Evolutionary conservation across 2,113 vertebrate species (phyloP), one percentile per base, ranked within the genome.

Genomic region (Rhadina sibilatrix): DNA sequence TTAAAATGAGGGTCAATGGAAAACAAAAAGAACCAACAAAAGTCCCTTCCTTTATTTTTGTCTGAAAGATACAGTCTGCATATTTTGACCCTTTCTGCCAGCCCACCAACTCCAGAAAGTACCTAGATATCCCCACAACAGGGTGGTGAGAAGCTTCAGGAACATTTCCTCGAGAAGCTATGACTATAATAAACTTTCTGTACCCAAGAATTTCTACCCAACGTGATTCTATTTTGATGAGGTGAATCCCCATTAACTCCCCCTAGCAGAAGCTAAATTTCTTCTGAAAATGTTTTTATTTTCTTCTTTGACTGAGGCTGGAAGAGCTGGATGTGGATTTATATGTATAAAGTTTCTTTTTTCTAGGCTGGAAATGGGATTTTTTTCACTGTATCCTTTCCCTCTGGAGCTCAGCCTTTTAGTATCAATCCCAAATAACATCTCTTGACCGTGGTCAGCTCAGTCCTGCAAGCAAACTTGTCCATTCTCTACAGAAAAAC

Each of bases 1-100:
- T 82, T 84, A 92, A 92, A 87, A 79, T 1, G 11, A 94, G 65
- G 13, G n/a, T 83, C 49, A 71, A 23, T 72, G 46, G 33, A 90
- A 96, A 93, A 68, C 52, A 74, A 83, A 93, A 87, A 85, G 70
- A 90, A 92, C n/a, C 12, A 66, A 68, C 40, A 75, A 49, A 95
- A 90, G 75, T 46, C 72, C 56, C 76, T 65, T 87, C 31, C 8
- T 91, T 74, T 35, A 30, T 74, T 92, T 95, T 90, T 80, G 27
- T 60, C 80, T 71, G 28, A 93, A 94, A 71, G 37, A 68, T 87
- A 61, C 71, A 70, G 78, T 90, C 42, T 94, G 52, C 82, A n/a
- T 74, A 24, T 70, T 87, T 84, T 77, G 16, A 53, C 86, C 54
- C 40, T 83, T 80, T 46, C 64, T 87, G 49, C 20, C 19, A 80